Base-by-base conservation (phyloP, 2,113 vertebrate species). In the Cacatua alba region DNA sequence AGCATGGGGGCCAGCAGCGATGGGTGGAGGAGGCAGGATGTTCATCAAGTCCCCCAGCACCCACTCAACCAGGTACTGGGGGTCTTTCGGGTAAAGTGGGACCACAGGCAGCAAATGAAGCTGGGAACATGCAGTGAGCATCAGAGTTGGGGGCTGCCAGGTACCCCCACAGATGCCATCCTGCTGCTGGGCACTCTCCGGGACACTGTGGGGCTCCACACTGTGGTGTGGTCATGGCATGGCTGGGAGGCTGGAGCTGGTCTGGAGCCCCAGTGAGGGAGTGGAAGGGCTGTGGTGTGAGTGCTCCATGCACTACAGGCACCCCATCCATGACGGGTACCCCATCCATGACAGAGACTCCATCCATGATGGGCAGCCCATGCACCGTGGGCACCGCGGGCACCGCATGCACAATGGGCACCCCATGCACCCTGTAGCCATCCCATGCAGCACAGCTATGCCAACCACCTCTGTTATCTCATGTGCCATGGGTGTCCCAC, bases 101-200 rank as follows among this genome's bases (percentile, higher is more conserved):
- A 69, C 49, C 31, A 17, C 0, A 1, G 68, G 23, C 59, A 90
- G 19, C 67, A 76, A 90, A 76, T 0, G 11, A 41, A 89, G 24
- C 39, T 29, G 67, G 68, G 64, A 55, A n/a, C 6, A 6, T 6
- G 68, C 44, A 59, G 46, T 0, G 4, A 88, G 67, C 0, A 0
- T 29, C 44, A 67, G 41, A 80, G 63, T 6, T 0, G 11, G 7
- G 15, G 31, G 51, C 37, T 63, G 52, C 71, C 52, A 57, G 65
- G 31, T 31, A 55, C 9, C 23, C 63, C 25, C 1, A 1, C 2
- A 17, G 52, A 72, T 63, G 37, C 13, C 18, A 7, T 37, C 31
- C 81, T 46, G 69, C 53, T 13, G 31, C 81, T 68, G 53, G 41
- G 57, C 28, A 7, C 17, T 4, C 6, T 4, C 18, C 37, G 12